phyloP scores from a whole-genome alignment of 2,888 invertebrate species.

The Scaptomyza parva region DNA sequence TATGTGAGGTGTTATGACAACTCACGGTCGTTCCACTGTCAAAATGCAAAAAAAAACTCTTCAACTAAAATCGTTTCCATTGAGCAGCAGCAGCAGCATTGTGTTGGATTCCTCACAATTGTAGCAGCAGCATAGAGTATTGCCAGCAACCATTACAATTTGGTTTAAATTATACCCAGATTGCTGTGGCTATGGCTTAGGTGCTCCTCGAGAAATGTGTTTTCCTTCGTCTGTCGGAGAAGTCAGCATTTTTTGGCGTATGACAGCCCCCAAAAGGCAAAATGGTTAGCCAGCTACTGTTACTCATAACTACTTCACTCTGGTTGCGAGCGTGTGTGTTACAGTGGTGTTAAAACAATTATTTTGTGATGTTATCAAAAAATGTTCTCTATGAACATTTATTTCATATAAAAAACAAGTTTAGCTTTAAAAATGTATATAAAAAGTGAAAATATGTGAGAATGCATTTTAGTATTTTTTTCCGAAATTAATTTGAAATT shows the following conservation, averaged over 20 bases:
- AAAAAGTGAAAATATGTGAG: too few relatives aligned
- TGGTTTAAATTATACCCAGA: constrained; percentile 60
- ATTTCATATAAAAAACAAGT: too few relatives aligned
- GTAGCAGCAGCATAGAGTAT: constrained; percentile 2
- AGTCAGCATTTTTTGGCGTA: constrained; percentile 58
- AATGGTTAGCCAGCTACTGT: constrained; percentile 52
- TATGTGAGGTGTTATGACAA: constrained; percentile 62
- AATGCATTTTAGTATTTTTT: too few relatives aligned
- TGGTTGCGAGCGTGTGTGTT: constrained; percentile 17
- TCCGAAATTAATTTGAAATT: too few relatives aligned
- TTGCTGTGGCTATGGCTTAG: constrained; percentile 27
- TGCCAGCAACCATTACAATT: constrained; percentile 50
- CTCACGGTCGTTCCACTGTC: constrained; percentile 64
- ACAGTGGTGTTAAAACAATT: constrained; percentile 37
- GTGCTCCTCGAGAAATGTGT: background rate
- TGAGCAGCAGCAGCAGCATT: background rate
- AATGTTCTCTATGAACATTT: too few relatives aligned
- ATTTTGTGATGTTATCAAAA: background rate
- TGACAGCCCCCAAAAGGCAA: constrained; percentile 47
- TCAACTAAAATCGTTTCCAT: constrained; percentile 15
- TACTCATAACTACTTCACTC: constrained; percentile 48
- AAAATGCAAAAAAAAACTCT: constrained; percentile 54
- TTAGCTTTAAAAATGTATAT: too few relatives aligned
- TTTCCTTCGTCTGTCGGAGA: constrained; percentile 2
- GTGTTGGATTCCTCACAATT: constrained; percentile 3